These are phyloP conservation scores for Eupsilia transversa DNA, from an alignment of 2,888 invertebrate genomes.

Conservation along the genomic window DNA sequence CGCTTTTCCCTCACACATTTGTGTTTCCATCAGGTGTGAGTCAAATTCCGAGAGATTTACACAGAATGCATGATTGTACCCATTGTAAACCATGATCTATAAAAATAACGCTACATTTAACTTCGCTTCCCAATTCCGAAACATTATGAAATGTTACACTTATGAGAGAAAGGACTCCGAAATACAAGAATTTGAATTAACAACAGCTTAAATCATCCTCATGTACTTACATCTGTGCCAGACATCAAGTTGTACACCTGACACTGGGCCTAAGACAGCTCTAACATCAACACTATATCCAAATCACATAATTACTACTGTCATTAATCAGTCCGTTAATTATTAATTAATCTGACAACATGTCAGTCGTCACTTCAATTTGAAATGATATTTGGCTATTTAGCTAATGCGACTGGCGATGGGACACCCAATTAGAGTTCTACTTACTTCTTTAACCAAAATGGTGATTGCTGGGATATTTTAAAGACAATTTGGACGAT, in stretches of 20 bases:
- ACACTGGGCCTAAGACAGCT: neutral
- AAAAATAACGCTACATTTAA: neutral
- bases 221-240: neutral
- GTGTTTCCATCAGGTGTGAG: neutral
- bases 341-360: conserved; percentile 51
- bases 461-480: conserved; percentile 61
- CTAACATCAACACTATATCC: conserved; percentile 21
- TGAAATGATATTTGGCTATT: conserved; percentile 49
- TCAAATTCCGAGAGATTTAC: neutral
- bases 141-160: neutral
- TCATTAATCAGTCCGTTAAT: conserved; percentile 37
- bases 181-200: neutral
- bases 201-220: neutral
- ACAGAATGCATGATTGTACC: no score
- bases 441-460: conserved; percentile 54
- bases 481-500: conserved; percentile 57
- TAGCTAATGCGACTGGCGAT: conserved; percentile 41
- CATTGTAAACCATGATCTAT: neutral
- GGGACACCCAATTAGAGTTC: conserved; percentile 55
- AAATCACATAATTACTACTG: conserved; percentile 35
- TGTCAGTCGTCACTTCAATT: conserved; percentile 40
- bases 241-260: conserved; percentile 16
- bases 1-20: neutral
- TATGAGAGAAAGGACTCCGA: neutral
- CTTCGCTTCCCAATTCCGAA: neutral